Evolutionary conservation across 1,140 invertebrate species (phyloP), one percentile per base, ranked within the genome.

Genomic region (Pogonus chalceus): DNA sequence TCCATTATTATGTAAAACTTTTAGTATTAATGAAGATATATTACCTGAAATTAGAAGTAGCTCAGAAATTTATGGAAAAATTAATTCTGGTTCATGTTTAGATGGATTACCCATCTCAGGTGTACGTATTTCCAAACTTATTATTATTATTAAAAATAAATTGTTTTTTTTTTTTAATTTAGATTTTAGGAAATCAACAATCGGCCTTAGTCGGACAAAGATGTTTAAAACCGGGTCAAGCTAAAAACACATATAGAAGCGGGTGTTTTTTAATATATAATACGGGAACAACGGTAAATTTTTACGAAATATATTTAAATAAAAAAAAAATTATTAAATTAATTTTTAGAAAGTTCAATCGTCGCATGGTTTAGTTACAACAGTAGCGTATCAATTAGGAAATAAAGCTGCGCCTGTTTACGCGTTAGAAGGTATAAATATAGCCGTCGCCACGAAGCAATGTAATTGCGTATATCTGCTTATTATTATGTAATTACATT

Each of bases 201-300:
- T 83, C 94, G 0, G 92, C 95, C 10, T 70, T 99, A 12, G 81
- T 98, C 0, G 96, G 96, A 0, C 95, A 99, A 66, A 83, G 87
- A 64, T 98, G 96, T 68, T 77, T 97, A 26, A 80, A 81, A 54
- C 80, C 83, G 20, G 96, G 95, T 0, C 86, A 57, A 67, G 92
- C 92, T 0, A 98, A 99, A 74, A 94, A 92, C 65, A 98, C 96
- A 0, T 95, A 96, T 66, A 84, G 96, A 23, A 97, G 92, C 47
- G 96, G 96, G 0, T 98, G 95, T 63, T 99, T 99, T 67, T 73
- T 99, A 7, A 72, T 99, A 0, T 96, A 91, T 69, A 98, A 98
- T 64, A 98, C 93, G 0, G 96, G 96, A 1, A 78, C 78, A 1
- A 76, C 81, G 62, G 85, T 88, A 73, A 62, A 54, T 60, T 23